Evolutionary conservation across 2,888 invertebrate genomes (phyloP).

Genomic region (Acronicta aceris): DNA sequence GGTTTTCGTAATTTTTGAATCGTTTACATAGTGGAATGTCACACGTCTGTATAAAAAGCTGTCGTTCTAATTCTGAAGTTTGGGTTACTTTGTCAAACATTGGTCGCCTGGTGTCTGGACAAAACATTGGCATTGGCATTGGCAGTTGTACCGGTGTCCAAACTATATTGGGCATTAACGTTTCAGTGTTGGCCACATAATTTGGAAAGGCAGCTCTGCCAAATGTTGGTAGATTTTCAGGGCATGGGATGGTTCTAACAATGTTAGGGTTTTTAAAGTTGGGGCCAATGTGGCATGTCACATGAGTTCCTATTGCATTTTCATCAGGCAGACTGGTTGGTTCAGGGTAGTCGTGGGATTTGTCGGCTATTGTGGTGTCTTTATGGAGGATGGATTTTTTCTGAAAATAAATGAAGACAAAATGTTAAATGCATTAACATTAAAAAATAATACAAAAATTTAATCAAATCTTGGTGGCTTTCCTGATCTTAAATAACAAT

Average conservation of each 20-base stretch:
- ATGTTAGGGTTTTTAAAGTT: conserved; percentile 9
- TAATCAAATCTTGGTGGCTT: no score
- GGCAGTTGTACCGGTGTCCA: conserved; percentile 60
- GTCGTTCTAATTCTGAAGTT: conserved; percentile 12
- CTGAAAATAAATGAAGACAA: conserved; percentile 47
- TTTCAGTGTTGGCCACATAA: conserved; percentile 43
- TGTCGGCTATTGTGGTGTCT: conserved; percentile 45
- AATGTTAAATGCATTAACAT: background rate
- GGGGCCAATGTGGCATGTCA: background rate
- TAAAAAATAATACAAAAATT: no score
- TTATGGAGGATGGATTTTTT: conserved; percentile 42
- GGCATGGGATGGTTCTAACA: background rate
- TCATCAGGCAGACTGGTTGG: conserved; percentile 60
- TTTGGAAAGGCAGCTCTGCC: conserved; percentile 62
- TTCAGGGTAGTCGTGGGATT: conserved; percentile 62
- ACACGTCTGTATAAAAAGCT: conserved; percentile 41
- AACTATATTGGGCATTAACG: conserved; percentile 48
- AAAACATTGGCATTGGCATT: conserved; percentile 46
- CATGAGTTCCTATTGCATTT: background rate
- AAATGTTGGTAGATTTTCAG: conserved; percentile 46
- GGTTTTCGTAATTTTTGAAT: conserved; percentile 45
- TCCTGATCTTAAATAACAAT: no score
- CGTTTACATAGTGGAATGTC: conserved; percentile 50
- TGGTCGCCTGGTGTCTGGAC: conserved; percentile 17
- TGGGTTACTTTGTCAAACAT: conserved; percentile 38